Evolutionary conservation across 2,797 vertebrate genomes (phyloP), one percentile per base, ranked within the genome.

Genomic region (Mareca penelope): DNA sequence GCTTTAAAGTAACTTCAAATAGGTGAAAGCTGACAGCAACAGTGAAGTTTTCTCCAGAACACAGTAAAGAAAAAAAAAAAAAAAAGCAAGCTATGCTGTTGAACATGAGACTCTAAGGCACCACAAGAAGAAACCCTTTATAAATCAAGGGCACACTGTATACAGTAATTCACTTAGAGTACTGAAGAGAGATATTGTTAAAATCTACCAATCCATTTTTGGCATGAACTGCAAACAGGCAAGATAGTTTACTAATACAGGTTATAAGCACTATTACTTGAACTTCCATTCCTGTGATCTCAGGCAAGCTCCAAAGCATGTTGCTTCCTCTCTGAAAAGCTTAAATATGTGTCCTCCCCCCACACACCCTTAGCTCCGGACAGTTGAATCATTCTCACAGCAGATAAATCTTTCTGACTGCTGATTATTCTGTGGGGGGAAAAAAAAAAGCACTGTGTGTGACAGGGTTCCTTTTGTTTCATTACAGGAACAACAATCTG

Each of bases 401-500:
- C 57, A 94, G 94, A 97, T 94, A 91, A 94, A 96, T 94, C 89
- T 95, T 96, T 95, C 67, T 90, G 96, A 93, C 89, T 93, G 91
- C 87, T 88, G 91, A 96, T 97, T 96, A 96, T 94, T 96, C 94
- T 93, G 83, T 7, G 0, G 33, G 44, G 35, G 8, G 23, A n/a
- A 23, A 48, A 48, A 40, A 82, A 89, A 89, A 91, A 76, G 87
- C 80, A 86, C 63, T 69, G 14, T 84, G 64, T 85, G 73, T 79
- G 88, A 97, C 90, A 96, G 92, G 92, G 91, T 93, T 22, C 40
- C 86, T 96, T 97, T 96, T 96, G 96, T 97, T 97, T 97, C 92
- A 90, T 80, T 90, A 67, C 90, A 96, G 85, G 94, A 91, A 89
- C 82, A 64, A 93, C 96, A 98, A 97, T 97, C 97, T 98, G 97